A percentile compares a stretch with the other conserved stretches of the same genome.
Evolutionary conservation across 2,797 vertebrate species (phyloP).

Genomic region (Eidolon dupreanum): DNA sequence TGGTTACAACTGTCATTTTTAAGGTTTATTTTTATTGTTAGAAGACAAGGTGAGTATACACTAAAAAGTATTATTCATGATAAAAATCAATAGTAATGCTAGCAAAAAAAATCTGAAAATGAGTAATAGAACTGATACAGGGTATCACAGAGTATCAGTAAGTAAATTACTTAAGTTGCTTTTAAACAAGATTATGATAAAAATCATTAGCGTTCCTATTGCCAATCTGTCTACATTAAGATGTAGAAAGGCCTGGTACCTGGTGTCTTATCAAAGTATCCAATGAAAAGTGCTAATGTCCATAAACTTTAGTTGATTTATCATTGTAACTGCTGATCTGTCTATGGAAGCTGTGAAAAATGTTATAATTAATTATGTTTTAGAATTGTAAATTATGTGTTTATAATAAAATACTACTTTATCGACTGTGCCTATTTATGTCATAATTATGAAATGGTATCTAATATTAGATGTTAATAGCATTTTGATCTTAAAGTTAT

Average conservation of each 20-base stretch:
- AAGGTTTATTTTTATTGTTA: neutral
- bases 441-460: neutral
- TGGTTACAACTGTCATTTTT: neutral
- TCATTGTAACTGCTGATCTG: slow-evolving; percentile 83
- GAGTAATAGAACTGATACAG: neutral
- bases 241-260: slow-evolving; percentile 89
- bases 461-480: neutral
- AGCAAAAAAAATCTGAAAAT: slow-evolving; percentile 71
- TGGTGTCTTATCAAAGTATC: slow-evolving; percentile 89
- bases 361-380: slow-evolving; percentile 36
- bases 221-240: slow-evolving; percentile 93
- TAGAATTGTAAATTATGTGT: neutral
- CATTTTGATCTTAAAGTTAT: neutral
- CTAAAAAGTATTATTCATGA: slow-evolving; percentile 75
- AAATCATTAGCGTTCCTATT: slow-evolving; percentile 93
- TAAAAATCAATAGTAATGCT: slow-evolving; percentile 80
- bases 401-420: neutral
- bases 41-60: neutral
- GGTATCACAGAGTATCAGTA: slow-evolving; percentile 80
- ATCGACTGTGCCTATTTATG: neutral
- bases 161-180: slow-evolving; percentile 92
- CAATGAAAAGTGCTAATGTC: slow-evolving; percentile 86
- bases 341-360: slow-evolving; percentile 70
- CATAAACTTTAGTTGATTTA: slow-evolving; percentile 84
- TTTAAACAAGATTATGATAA: slow-evolving; percentile 96